Percentiles rank a stretch among this genome's conserved stretches.
These are phyloP conservation scores for Prinia subflava DNA, from an alignment of 2,113 vertebrate genomes.

Conservation along the genomic window DNA sequence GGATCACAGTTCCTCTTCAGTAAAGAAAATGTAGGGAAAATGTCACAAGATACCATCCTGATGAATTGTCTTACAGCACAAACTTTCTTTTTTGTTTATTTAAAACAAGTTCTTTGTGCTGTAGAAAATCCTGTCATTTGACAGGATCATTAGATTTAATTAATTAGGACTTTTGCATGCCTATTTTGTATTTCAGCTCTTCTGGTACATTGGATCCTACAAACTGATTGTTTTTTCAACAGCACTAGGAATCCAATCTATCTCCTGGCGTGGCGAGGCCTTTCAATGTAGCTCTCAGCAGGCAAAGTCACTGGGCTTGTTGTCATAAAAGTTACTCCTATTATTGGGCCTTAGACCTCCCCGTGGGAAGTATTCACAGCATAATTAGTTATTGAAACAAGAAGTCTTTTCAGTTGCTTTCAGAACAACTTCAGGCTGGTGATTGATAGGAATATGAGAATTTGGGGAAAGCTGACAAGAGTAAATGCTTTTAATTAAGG, in stretches of 20 bases:
- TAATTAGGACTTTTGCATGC: neutral
- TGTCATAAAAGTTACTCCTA: neutral
- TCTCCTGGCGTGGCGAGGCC: constrained; percentile 26
- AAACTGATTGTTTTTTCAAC: constrained; percentile 38
- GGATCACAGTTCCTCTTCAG: neutral
- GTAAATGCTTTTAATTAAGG: neutral
- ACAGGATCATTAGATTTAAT: neutral
- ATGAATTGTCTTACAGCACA: neutral
- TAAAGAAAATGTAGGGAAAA: neutral
- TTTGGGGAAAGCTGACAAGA: neutral
- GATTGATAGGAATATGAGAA: neutral
- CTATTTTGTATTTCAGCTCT: neutral
- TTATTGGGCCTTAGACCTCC: neutral
- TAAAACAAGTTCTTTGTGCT: neutral
- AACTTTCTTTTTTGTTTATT: neutral
- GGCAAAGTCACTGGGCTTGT: neutral
- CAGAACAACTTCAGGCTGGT: neutral
- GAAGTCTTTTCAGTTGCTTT: neutral
- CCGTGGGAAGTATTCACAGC: neutral
- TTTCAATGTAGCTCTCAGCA: constrained; percentile 18
- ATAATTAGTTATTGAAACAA: constrained; percentile 18
- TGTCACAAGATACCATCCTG: neutral
- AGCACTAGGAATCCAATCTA: constrained; percentile 39
- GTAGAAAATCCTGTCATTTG: neutral
- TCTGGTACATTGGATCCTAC: neutral